phyloP scores from a whole-genome alignment of 2,797 vertebrate species.

The Euphonia xanthogaster region DNA sequence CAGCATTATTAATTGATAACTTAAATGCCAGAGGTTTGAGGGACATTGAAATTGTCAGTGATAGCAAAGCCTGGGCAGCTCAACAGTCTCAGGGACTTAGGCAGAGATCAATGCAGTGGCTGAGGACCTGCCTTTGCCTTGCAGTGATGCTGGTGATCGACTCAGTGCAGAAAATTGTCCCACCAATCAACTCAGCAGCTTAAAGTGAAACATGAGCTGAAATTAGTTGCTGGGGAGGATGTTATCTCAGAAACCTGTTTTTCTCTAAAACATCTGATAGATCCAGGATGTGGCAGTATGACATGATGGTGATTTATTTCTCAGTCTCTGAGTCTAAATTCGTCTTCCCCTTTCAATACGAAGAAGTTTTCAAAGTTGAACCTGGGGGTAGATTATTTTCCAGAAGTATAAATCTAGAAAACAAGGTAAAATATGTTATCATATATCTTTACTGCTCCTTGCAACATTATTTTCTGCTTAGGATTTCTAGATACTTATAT shows the following conservation, averaged over 20 bases:
- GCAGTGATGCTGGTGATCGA: background rate
- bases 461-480: background rate
- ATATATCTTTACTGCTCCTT: background rate
- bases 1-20: background rate
- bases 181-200: background rate
- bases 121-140: background rate
- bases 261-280: background rate
- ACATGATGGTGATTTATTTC: background rate
- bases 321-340: background rate
- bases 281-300: background rate
- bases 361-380: background rate
- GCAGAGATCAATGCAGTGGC: background rate
- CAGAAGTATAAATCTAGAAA: slow-evolving; percentile 12
- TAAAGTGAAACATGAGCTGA: background rate
- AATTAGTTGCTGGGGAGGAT: background rate
- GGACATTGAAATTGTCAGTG: background rate
- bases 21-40: background rate
- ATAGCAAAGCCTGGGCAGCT: background rate
- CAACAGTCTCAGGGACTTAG: background rate
- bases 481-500: background rate
- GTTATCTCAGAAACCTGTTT: background rate
- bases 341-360: background rate
- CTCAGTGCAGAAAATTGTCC: background rate
- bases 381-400: background rate
- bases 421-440: background rate